phyloP scores from a whole-genome alignment of 2,888 invertebrate species.

The Tribolium freemani region DNA sequence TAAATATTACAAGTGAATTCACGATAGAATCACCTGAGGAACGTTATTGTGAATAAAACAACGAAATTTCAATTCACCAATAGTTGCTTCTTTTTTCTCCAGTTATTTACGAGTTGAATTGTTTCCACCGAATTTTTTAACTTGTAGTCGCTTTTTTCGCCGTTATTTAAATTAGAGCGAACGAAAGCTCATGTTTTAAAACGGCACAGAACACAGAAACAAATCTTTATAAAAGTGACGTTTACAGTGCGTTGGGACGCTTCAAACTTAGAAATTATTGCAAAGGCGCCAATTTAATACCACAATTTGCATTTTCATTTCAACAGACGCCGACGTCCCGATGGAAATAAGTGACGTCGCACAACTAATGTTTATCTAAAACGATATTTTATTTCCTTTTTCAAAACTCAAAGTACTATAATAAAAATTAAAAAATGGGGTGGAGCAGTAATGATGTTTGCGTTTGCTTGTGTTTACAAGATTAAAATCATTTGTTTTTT shows the following conservation, averaged over 20 bases:
- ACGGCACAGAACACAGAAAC: slow-evolving; percentile 22
- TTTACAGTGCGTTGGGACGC: slow-evolving; percentile 33
- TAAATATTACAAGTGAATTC: neutral
- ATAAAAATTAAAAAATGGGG: too few relatives aligned
- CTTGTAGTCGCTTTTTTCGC: slow-evolving; percentile 1
- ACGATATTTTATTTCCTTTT: too few relatives aligned
- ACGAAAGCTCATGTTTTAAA: slow-evolving; percentile 18
- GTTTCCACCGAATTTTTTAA: slow-evolving; percentile 17
- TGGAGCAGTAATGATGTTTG: too few relatives aligned
- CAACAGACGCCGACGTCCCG: slow-evolving; percentile 27
- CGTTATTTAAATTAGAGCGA: slow-evolving; percentile 24
- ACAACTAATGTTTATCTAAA: slow-evolving; percentile 10
- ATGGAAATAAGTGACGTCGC: slow-evolving; percentile 26
- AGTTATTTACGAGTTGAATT: slow-evolving; percentile 12
- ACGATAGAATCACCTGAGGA: slow-evolving; percentile 20
- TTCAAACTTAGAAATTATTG: slow-evolving; percentile 39
- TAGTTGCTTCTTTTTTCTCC: neutral
- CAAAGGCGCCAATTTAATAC: slow-evolving; percentile 36
- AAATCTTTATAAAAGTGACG: slow-evolving; percentile 34
- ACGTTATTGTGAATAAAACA: slow-evolving; percentile 25
- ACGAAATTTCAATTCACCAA: slow-evolving; percentile 36
- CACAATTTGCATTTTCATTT: slow-evolving; percentile 39
- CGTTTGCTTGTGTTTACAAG: too few relatives aligned
- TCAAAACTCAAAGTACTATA: neutral
- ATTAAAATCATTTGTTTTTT: neutral